phyloP scores from a whole-genome alignment of 2,113 vertebrate genomes.

The Embiotoca jacksoni region DNA sequence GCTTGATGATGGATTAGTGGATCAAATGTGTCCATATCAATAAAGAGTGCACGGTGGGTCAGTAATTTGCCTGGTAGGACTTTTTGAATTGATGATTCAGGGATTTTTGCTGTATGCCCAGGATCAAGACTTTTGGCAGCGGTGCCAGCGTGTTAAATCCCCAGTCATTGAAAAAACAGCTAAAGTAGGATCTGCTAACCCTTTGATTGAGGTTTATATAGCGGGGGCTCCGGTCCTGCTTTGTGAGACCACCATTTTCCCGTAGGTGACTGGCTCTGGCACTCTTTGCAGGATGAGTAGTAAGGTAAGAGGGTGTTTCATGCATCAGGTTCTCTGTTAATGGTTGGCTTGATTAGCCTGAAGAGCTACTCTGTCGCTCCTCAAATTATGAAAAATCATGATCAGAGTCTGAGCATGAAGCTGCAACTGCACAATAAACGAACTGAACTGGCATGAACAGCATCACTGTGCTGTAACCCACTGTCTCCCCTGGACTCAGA shows the following conservation, averaged over 20 bases:
- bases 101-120: constrained; percentile 68
- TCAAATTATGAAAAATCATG: too few species aligned
- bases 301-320: constrained; percentile 70
- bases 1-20: constrained; percentile 56
- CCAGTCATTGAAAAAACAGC: constrained; percentile 74
- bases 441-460: too few species aligned
- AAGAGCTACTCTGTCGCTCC: too few species aligned
- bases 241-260: constrained; percentile 64
- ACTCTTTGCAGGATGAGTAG: constrained; percentile 73
- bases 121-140: constrained; percentile 71
- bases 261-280: constrained; percentile 50
- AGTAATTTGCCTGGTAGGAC: constrained; percentile 77
- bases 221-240: constrained; percentile 27
- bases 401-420: too few species aligned
- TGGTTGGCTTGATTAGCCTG: too few species aligned
- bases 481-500: constrained; percentile 45
- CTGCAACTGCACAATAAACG: too few species aligned
- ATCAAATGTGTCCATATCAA: constrained; percentile 69
- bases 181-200: constrained; percentile 66
- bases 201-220: constrained; percentile 82
- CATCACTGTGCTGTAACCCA: not conserved
- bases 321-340: too few species aligned
- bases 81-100: constrained; percentile 81
- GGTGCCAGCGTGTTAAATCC: constrained; percentile 73
- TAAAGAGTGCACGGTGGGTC: constrained; percentile 63